A percentile compares a stretch with the other conserved stretches of the same genome.
These are phyloP conservation scores for Taphrorychus bicolor DNA, from an alignment of 2,888 invertebrate genomes.

Conservation along the genomic window DNA sequence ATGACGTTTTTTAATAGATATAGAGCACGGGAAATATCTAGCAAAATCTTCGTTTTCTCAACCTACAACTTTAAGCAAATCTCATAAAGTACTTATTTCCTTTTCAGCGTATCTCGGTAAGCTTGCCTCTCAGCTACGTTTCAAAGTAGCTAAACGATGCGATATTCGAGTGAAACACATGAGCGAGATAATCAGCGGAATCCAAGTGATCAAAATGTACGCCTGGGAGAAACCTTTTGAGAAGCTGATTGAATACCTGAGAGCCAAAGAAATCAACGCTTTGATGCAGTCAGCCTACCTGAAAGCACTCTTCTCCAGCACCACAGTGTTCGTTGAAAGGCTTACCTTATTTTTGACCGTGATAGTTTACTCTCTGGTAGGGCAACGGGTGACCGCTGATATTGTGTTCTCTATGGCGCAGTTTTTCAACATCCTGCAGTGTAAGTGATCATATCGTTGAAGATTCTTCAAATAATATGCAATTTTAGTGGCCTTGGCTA, in stretches of 20 bases:
- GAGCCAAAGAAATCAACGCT: constrained; percentile 73
- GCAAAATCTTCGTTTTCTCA: too few species aligned
- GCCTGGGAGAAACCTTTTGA: constrained; percentile 78
- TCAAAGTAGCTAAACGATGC: constrained; percentile 61
- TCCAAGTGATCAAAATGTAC: constrained; percentile 81
- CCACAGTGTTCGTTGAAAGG: constrained; percentile 81
- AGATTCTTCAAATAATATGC: neutral
- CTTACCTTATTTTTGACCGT: constrained; percentile 83
- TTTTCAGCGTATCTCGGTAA: constrained; percentile 49
- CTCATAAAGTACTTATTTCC: neutral
- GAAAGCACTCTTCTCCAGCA: constrained; percentile 64
- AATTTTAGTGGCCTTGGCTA: constrained; percentile 62
- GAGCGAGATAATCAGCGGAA: constrained; percentile 76
- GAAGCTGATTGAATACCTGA: constrained; percentile 65
- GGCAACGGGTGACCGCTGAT: constrained; percentile 60
- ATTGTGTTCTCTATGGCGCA: constrained; percentile 62
- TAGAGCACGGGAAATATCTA: too few species aligned
- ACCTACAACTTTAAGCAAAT: neutral
- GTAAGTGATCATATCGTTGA: constrained; percentile 15
- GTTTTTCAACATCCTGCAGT: constrained; percentile 61
- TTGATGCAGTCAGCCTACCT: constrained; percentile 68
- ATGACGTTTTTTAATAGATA: too few species aligned
- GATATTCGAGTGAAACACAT: constrained; percentile 74
- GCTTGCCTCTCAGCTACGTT: constrained; percentile 58
- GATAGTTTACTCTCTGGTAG: constrained; percentile 75